Conservation (phyloP, 2,113 vertebrate genomes). For the Mungos mungo region DNA sequence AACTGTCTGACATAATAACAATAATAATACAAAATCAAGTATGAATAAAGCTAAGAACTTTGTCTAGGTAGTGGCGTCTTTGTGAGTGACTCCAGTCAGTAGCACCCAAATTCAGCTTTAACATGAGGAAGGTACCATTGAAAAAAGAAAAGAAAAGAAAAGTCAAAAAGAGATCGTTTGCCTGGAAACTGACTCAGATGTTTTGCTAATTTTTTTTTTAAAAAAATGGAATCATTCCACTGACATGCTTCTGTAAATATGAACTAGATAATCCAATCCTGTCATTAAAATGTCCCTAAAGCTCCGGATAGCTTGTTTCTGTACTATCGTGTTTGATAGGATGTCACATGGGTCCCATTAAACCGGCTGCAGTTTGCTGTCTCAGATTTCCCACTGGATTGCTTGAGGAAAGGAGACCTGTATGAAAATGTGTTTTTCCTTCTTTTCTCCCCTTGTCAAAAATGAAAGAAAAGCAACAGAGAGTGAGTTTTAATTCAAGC, state of each 20-base stretch:
- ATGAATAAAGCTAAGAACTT: neutral
- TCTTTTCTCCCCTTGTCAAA: conserved; percentile 22
- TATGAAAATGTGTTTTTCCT: conserved; percentile 40
- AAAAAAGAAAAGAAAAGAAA: neutral
- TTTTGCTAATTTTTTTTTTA: neutral
- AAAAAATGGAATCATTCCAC: neutral
- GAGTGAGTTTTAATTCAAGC: conserved; percentile 60
- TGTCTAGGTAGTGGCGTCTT: neutral
- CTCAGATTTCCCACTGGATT: conserved; percentile 34
- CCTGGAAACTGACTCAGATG: neutral
- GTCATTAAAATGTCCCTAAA: neutral
- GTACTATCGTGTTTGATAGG: neutral
- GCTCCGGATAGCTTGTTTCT: neutral
- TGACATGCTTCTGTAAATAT: neutral
- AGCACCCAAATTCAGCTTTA: conserved; percentile 1
- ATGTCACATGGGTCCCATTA: neutral
- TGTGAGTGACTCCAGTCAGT: neutral
- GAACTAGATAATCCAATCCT: neutral
- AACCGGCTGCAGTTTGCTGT: neutral
- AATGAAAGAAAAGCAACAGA: conserved; percentile 65
- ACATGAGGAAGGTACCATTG: neutral
- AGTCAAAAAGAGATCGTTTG: neutral
- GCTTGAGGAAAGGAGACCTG: neutral
- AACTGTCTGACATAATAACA: neutral
- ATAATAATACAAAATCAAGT: neutral